A percentile compares a stretch with the other conserved stretches of the same genome.
Conservation (phyloP, 2,888 invertebrate species). For the Plebejus anna region DNA sequence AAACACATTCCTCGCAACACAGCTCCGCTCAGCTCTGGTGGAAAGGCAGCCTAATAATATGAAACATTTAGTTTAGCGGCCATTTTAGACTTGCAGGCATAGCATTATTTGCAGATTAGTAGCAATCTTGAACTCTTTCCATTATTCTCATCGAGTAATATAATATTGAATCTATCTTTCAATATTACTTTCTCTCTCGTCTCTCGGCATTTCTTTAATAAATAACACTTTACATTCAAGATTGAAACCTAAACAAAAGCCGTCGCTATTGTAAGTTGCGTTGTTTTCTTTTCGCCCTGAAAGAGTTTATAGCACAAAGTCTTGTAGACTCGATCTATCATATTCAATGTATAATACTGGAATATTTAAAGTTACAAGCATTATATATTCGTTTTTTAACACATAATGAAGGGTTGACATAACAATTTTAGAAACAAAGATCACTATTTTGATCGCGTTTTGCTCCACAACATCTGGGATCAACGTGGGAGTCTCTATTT, state of each 20-base stretch:
- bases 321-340: background rate
- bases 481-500: no score
- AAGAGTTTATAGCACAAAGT: constrained; percentile 1
- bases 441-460: no score
- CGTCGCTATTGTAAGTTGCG: background rate
- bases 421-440: background rate
- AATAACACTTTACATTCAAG: background rate
- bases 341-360: background rate
- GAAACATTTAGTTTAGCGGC: no score
- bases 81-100: no score
- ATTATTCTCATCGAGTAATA: no score
- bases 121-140: no score
- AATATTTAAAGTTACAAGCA: background rate
- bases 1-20: no score
- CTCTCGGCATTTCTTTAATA: background rate
- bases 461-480: no score
- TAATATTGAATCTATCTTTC: background rate
- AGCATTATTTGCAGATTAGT: no score
- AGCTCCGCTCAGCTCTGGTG: no score
- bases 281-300: background rate
- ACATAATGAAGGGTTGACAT: background rate
- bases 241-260: background rate
- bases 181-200: background rate
- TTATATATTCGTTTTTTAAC: background rate
- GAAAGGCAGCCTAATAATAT: no score